Evolutionary conservation across 1,140 invertebrate species (phyloP).

Genomic region (Gerris buenoi): DNA sequence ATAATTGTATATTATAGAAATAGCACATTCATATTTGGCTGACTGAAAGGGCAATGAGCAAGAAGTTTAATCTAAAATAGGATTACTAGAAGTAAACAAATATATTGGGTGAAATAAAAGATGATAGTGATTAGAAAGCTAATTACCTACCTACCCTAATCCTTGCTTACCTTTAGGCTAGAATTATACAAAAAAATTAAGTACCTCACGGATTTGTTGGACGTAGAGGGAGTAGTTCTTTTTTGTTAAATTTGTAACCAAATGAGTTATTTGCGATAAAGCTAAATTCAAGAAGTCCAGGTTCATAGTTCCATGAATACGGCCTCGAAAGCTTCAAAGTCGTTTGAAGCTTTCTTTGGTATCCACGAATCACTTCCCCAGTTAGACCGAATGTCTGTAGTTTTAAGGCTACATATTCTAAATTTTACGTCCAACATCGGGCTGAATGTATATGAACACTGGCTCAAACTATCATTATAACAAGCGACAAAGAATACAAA

Average conservation of each 20-base stretch:
- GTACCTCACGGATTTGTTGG: conserved; percentile 63
- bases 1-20: too few relatives aligned
- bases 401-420: conserved; percentile 42
- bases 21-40: too few relatives aligned
- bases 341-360: conserved; percentile 66
- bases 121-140: too few relatives aligned
- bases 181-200: too few relatives aligned
- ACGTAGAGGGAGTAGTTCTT: conserved; percentile 81
- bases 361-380: conserved; percentile 43
- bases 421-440: conserved; percentile 49
- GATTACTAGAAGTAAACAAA: too few relatives aligned
- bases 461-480: conserved; percentile 26
- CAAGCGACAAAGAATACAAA: not conserved
- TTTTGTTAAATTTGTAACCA: conserved; percentile 87
- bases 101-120: too few relatives aligned
- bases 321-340: conserved; percentile 64
- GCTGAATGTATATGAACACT: conserved; percentile 26
- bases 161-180: too few relatives aligned
- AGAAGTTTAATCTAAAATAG: too few relatives aligned
- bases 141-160: too few relatives aligned
- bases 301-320: conserved; percentile 95
- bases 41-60: too few relatives aligned
- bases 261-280: conserved; percentile 93
- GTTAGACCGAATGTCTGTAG: conserved; percentile 37
- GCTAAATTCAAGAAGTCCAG: conserved; percentile 93